Evolutionary conservation across 92 coral and sea anemone species (phyloP).

Genomic region (Epizoanthus rinbou): DNA sequence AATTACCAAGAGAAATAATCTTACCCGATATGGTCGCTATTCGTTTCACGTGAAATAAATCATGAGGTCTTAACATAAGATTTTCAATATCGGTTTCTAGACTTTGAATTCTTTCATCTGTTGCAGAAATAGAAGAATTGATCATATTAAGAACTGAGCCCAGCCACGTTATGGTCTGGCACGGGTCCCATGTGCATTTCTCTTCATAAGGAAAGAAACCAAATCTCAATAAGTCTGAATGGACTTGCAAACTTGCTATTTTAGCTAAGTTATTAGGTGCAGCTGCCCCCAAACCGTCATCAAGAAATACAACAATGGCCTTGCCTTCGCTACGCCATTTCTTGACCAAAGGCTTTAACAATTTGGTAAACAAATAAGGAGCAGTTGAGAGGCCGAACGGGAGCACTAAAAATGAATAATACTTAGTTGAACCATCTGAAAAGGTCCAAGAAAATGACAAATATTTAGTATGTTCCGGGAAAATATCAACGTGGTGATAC

Average conservation of each 20-base stretch:
- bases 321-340: slow-evolving; percentile 41
- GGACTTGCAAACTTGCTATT: slow-evolving; percentile 32
- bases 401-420: slow-evolving; percentile 43
- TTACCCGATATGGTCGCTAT: slow-evolving; percentile 51
- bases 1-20: slow-evolving; percentile 45
- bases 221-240: slow-evolving; percentile 45
- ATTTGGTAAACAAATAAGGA: slow-evolving; percentile 51
- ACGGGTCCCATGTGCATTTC: slow-evolving; percentile 52
- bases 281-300: slow-evolving; percentile 50
- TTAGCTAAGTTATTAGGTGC: slow-evolving; percentile 9
- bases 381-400: slow-evolving; percentile 50
- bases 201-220: slow-evolving; percentile 55
- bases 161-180: slow-evolving; percentile 42
- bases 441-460: slow-evolving; percentile 48
- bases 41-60: slow-evolving; percentile 25
- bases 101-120: slow-evolving; percentile 42
- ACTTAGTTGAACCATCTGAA: slow-evolving; percentile 13
- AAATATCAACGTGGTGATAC: slow-evolving; percentile 48
- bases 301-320: slow-evolving; percentile 45
- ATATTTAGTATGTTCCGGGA: slow-evolving; percentile 35
- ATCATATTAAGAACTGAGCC: slow-evolving; percentile 37
- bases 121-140: slow-evolving; percentile 40
- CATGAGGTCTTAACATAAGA: neutral
- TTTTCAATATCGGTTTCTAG: slow-evolving; percentile 26
- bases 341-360: slow-evolving; percentile 36